Conservation (phyloP, 2,888 invertebrate species). For the Trissonchulus sp. region DNA sequence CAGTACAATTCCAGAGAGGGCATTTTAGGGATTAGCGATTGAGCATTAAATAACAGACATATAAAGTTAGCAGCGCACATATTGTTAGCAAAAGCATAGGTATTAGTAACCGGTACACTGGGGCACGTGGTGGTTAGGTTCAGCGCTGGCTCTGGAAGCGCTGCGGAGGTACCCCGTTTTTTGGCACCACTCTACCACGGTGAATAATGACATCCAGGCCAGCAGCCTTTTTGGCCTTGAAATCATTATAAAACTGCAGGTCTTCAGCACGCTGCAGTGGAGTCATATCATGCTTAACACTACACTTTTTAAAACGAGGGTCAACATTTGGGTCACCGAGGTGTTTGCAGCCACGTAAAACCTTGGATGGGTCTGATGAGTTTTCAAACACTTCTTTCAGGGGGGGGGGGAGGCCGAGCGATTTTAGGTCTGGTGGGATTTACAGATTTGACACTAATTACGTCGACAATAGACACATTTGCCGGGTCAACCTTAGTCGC, state of each 20-base stretch:
- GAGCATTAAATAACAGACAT: not conserved
- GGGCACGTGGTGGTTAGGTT: no score
- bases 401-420: not conserved
- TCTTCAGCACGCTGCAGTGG: slow-evolving; percentile 3
- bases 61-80: not conserved
- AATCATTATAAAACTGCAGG: not conserved
- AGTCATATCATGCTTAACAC: not conserved
- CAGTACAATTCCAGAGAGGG: not conserved
- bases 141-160: not conserved
- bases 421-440: no score
- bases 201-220: not conserved
- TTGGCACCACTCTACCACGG: slow-evolving; percentile 2
- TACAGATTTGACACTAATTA: no score
- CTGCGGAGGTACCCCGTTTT: not conserved
- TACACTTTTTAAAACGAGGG: slow-evolving; percentile 6
- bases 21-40: not conserved
- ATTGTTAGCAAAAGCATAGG: slow-evolving; percentile 9
- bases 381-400: slow-evolving; percentile 2
- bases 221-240: not conserved
- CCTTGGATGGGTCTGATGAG: not conserved
- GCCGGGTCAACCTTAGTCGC: no score
- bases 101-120: not conserved
- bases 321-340: not conserved
- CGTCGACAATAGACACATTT: no score
- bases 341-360: not conserved